Percentiles rank a stretch among this genome's conserved stretches.
These are phyloP conservation scores for Aphodius sticticus DNA, from an alignment of 2,888 invertebrate species.

Conservation along the genomic window DNA sequence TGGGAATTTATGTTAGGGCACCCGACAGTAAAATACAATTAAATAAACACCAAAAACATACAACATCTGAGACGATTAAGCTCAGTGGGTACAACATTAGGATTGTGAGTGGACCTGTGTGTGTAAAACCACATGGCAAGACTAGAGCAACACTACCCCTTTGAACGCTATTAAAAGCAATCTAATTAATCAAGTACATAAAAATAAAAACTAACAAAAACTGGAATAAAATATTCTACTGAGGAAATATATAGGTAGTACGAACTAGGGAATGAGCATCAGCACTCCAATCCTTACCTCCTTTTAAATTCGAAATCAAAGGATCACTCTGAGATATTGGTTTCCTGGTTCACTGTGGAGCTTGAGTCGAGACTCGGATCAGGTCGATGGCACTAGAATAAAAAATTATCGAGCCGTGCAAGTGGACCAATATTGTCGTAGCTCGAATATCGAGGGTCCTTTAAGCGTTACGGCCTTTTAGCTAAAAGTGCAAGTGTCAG, in stretches of 20 bases:
- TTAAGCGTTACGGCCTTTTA: not conserved
- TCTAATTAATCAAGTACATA: too few relatives aligned
- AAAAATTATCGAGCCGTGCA: not conserved
- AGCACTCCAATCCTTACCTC: conserved; percentile 16
- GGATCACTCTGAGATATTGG: not conserved
- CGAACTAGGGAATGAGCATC: not conserved
- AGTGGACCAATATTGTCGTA: not conserved
- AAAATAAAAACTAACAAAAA: not conserved
- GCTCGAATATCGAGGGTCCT: not conserved
- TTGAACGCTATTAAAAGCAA: too few relatives aligned
- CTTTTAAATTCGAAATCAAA: conserved; percentile 22
- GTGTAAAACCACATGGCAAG: too few relatives aligned
- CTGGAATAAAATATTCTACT: not conserved
- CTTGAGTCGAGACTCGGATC: too few relatives aligned
- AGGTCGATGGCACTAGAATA: not conserved
- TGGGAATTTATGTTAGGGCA: too few relatives aligned
- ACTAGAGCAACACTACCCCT: too few relatives aligned
- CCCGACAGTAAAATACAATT: too few relatives aligned
- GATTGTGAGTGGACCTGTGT: too few relatives aligned
- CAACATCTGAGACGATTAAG: too few relatives aligned
- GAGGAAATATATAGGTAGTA: not conserved
- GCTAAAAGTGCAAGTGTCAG: not conserved
- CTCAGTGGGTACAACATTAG: too few relatives aligned
- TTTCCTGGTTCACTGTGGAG: not conserved
- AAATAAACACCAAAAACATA: too few relatives aligned